These are phyloP conservation scores for Cyrtonyx montezumae DNA, from an alignment of 2,113 vertebrate genomes.

Conservation along the genomic window DNA sequence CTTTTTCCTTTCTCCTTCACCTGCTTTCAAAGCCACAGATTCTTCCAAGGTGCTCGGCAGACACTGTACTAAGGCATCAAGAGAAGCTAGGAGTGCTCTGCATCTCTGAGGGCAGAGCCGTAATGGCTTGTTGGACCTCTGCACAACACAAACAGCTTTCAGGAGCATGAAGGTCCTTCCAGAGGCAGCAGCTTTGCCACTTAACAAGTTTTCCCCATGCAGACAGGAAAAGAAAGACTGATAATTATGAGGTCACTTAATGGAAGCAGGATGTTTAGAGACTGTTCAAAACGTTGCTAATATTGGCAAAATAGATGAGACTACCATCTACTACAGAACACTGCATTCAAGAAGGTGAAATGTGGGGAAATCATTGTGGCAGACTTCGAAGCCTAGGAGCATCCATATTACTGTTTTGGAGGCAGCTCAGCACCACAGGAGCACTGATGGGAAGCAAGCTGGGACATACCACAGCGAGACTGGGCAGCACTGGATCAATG, in stretches of 20 bases:
- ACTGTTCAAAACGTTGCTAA: background rate
- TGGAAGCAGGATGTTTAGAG: background rate
- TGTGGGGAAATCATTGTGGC: background rate
- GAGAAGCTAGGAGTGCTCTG: background rate
- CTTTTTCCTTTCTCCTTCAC: conserved; percentile 22
- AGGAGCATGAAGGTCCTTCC: background rate
- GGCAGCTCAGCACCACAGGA: background rate
- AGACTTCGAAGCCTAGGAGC: background rate
- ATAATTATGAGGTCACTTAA: background rate
- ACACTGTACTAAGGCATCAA: conserved; percentile 16
- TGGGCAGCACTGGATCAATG: background rate
- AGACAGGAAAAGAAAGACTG: background rate
- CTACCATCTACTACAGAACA: rapidly evolving
- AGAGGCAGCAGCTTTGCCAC: background rate
- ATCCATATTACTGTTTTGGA: background rate
- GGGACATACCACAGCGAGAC: background rate
- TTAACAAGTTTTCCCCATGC: background rate
- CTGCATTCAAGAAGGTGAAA: background rate
- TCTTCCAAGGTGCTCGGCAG: conserved; percentile 31
- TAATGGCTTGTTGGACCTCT: background rate
- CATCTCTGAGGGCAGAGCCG: background rate
- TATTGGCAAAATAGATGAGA: background rate
- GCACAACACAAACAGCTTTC: background rate
- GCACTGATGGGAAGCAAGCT: background rate
- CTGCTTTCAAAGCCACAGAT: conserved; percentile 21